Percentiles rank a stretch among this genome's conserved stretches.
Conservation (phyloP, 2,888 invertebrate species). For the Rugalucina vietnamica region DNA sequence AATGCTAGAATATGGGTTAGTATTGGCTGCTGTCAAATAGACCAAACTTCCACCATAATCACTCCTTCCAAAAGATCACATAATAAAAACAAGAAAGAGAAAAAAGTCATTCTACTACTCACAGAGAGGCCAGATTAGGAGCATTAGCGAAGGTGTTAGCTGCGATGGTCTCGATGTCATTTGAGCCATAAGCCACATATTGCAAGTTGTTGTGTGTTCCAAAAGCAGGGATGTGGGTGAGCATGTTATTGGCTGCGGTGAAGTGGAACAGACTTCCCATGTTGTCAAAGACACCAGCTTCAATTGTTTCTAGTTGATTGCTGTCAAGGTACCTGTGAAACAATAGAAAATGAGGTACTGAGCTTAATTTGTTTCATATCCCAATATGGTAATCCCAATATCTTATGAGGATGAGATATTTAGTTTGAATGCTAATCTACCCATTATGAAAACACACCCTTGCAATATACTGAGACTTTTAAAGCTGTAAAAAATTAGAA, state of each 20-base stretch:
- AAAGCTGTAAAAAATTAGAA: too few relatives aligned
- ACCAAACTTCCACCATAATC: constrained; percentile 40
- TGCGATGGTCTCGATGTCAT: constrained; percentile 54
- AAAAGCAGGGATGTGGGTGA: constrained; percentile 55
- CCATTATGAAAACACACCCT: too few relatives aligned
- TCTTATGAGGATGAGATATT: too few relatives aligned
- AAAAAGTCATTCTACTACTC: too few relatives aligned
- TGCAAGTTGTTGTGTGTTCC: constrained; percentile 30
- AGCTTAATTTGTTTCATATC: too few relatives aligned
- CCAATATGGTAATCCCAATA: too few relatives aligned
- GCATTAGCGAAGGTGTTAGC: constrained; percentile 36
- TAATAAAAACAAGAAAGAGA: too few relatives aligned
- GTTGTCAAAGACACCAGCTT: constrained; percentile 55
- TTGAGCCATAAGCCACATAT: constrained; percentile 35
- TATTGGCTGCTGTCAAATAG: constrained; percentile 56
- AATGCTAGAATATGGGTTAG: constrained; percentile 55
- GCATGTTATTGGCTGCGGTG: constrained; percentile 54
- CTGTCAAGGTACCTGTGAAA: constrained; percentile 59
- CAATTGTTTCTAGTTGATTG: constrained; percentile 60
- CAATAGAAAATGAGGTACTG: too few relatives aligned
- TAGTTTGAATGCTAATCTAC: too few relatives aligned
- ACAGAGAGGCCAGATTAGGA: constrained; percentile 43
- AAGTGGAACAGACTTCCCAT: constrained; percentile 45
- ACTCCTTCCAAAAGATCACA: too few relatives aligned
- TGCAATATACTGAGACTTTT: too few relatives aligned